Evolutionary conservation across 1,140 invertebrate genomes (phyloP).

Genomic region (Rhagoletis pomonella): DNA sequence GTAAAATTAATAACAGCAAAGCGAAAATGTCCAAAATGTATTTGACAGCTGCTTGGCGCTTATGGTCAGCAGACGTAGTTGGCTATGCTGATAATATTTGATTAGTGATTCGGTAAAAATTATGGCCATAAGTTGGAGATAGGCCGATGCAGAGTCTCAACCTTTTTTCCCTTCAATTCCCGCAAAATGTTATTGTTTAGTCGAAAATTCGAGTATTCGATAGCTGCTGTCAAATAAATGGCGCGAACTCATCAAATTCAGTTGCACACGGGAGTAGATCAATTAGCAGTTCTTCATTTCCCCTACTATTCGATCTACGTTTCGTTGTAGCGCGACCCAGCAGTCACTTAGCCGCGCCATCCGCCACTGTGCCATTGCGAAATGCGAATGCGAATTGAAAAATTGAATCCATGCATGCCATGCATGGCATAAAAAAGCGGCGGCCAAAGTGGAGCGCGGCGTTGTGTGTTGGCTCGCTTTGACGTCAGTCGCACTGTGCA

Average conservation of each 20-base stretch:
- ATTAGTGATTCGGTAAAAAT: constrained; percentile 5
- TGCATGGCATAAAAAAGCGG: background rate
- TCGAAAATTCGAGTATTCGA: background rate
- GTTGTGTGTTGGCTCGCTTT: background rate
- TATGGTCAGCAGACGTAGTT: background rate
- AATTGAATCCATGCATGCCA: constrained; percentile 15
- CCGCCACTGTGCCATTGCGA: background rate
- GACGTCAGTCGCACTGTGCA: constrained; percentile 25
- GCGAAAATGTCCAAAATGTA: background rate
- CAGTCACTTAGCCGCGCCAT: background rate
- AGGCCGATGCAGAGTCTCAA: background rate
- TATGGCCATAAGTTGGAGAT: background rate
- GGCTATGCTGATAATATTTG: background rate
- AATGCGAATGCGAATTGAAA: constrained; percentile 42
- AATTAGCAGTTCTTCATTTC: background rate
- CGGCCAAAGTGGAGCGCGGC: background rate
- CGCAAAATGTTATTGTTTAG: background rate
- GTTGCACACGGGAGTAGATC: background rate
- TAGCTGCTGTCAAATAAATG: no score
- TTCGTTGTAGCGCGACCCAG: background rate
- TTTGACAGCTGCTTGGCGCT: constrained; percentile 3
- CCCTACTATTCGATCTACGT: background rate
- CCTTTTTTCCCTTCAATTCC: background rate
- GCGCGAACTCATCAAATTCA: background rate
- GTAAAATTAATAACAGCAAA: background rate